Conservation (phyloP, 1,140 invertebrate species). For the Rhynchophorus ferrugineus region DNA sequence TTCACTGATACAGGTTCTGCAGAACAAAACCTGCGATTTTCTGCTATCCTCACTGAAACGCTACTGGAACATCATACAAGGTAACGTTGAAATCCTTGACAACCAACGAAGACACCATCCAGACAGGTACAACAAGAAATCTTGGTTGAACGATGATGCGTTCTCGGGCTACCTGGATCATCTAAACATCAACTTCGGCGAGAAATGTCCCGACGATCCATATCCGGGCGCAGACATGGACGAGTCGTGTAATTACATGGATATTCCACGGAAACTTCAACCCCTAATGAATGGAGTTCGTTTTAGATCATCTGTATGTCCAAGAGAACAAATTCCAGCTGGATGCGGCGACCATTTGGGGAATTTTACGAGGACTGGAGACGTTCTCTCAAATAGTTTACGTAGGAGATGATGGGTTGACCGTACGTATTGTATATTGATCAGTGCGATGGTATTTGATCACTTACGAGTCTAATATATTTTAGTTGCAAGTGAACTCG, state of each 20-base stretch:
- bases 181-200: conserved; percentile 47
- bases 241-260: conserved; percentile 59
- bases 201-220: conserved; percentile 46
- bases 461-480: conserved; percentile 6
- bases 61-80: conserved; percentile 42
- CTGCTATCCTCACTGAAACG: conserved; percentile 49
- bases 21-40: conserved; percentile 49
- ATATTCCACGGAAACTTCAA: no score
- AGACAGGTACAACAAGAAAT: conserved; percentile 18
- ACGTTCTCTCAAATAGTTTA: conserved; percentile 67
- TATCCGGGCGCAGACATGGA: conserved; percentile 59
- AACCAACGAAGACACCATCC: neutral
- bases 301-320: conserved; percentile 40
- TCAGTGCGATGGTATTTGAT: no score
- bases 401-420: conserved; percentile 39
- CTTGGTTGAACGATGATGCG: conserved; percentile 28
- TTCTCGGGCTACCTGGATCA: conserved; percentile 40
- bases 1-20: no score
- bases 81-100: neutral
- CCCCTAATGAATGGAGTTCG: no score
- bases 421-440: conserved; percentile 35
- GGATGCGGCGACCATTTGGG: conserved; percentile 57
- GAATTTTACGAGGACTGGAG: conserved; percentile 68
- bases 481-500: conserved; percentile 44
- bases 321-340: conserved; percentile 27